A percentile compares a stretch with the other conserved stretches of the same genome.
Evolutionary conservation across 2,113 vertebrate species (phyloP).

Genomic region (Aptenodytes patagonicus): DNA sequence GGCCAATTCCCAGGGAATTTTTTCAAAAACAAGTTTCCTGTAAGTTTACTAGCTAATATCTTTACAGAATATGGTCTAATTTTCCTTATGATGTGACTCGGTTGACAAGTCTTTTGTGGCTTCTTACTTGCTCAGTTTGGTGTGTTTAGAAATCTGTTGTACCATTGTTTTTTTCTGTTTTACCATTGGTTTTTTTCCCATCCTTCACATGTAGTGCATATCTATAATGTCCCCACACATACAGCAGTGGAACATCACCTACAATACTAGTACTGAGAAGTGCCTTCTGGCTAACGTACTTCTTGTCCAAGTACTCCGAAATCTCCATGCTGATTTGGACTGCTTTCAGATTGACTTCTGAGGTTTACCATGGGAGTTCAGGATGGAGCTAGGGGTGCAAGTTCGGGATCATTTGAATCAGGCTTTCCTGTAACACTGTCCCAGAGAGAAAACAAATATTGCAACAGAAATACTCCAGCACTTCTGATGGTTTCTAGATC

Average conservation of each 20-base stretch:
- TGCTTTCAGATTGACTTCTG: background rate
- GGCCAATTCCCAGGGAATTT: background rate
- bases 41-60: background rate
- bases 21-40: background rate
- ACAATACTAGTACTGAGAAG: background rate
- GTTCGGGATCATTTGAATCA: background rate
- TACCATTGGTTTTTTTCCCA: accelerated
- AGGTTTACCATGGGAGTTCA: background rate
- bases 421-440: background rate
- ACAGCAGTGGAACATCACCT: background rate
- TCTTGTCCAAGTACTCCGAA: background rate
- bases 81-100: background rate
- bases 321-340: background rate
- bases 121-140: background rate
- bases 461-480: background rate
- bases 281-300: background rate
- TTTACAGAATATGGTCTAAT: background rate
- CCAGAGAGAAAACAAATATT: background rate
- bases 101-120: background rate
- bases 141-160: background rate
- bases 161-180: background rate
- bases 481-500: background rate
- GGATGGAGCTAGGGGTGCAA: background rate
- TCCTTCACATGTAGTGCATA: no score
- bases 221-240: background rate